Conservation (phyloP, 2,888 invertebrate species). For the Quadriops clusia region DNA sequence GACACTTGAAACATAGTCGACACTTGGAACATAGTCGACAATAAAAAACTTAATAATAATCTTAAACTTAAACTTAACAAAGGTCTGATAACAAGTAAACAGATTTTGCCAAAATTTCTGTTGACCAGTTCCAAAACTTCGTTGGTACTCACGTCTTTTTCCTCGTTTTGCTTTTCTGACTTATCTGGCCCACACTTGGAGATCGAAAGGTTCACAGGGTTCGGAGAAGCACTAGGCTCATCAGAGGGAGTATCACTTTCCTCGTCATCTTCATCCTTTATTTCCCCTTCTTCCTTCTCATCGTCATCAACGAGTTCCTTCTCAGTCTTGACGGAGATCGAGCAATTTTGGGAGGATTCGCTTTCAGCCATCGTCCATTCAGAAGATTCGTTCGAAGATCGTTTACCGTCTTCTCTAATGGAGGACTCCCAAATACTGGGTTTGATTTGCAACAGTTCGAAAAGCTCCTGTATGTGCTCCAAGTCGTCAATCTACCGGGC, state of each 20-base stretch:
- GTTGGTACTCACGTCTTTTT: slow-evolving; percentile 48
- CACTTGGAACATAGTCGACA: too few relatives aligned
- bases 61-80: too few relatives aligned
- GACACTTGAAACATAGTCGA: too few relatives aligned
- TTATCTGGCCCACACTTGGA: too few relatives aligned
- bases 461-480: slow-evolving; percentile 70
- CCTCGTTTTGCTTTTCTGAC: too few relatives aligned
- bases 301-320: slow-evolving; percentile 31
- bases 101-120: too few relatives aligned
- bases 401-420: slow-evolving; percentile 35
- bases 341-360: slow-evolving; percentile 7
- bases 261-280: slow-evolving; percentile 36
- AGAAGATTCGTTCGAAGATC: slow-evolving; percentile 24
- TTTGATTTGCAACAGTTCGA: slow-evolving; percentile 74
- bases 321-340: slow-evolving; percentile 26
- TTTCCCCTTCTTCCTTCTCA: slow-evolving; percentile 42
- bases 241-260: slow-evolving; percentile 38
- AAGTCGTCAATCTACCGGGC: too few relatives aligned
- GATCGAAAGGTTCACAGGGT: slow-evolving; percentile 74
- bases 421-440: slow-evolving; percentile 61
- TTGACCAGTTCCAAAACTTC: too few relatives aligned
- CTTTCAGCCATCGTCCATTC: slow-evolving; percentile 37
- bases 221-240: slow-evolving; percentile 61
- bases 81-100: too few relatives aligned
- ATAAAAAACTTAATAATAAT: too few relatives aligned